phyloP scores from a whole-genome alignment of 2,888 invertebrate genomes.

The Cyclophora punctaria region DNA sequence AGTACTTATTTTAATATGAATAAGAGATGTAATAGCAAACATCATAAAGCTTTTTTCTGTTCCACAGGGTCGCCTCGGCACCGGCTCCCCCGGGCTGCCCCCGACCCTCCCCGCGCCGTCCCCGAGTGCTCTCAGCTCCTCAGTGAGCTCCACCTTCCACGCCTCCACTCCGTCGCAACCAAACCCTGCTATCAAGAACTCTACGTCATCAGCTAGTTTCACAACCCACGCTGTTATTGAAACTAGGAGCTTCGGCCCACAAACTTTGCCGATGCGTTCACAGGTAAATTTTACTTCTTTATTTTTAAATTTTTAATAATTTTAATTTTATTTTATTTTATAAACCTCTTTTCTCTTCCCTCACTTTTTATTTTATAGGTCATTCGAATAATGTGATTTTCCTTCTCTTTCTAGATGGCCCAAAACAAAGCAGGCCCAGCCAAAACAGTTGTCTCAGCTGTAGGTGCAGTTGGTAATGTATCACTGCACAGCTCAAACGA shows the following conservation, averaged over 20 bases:
- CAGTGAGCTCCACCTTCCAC: slow-evolving; percentile 78
- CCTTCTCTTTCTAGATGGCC: slow-evolving; percentile 37
- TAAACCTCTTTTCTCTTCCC: background rate
- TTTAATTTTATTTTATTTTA: too few relatives aligned
- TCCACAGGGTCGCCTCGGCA: slow-evolving; percentile 58
- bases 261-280: slow-evolving; percentile 65
- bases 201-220: slow-evolving; percentile 76
- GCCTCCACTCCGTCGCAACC: slow-evolving; percentile 53
- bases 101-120: slow-evolving; percentile 83
- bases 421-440: slow-evolving; percentile 66
- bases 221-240: slow-evolving; percentile 68
- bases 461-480: slow-evolving; percentile 78
- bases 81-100: slow-evolving; percentile 78
- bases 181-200: slow-evolving; percentile 65
- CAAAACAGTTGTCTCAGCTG: slow-evolving; percentile 63
- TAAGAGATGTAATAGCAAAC: too few relatives aligned
- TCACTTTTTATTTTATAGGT: background rate
- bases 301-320: too few relatives aligned
- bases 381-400: background rate
- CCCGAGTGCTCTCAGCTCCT: slow-evolving; percentile 77
- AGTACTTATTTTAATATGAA: too few relatives aligned
- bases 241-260: slow-evolving; percentile 66
- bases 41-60: background rate
- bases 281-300: slow-evolving; percentile 40
- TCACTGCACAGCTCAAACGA: slow-evolving; percentile 94